Evolutionary conservation across 2,113 vertebrate species (phyloP).

Genomic region (Corythoichthys haematopterus): DNA sequence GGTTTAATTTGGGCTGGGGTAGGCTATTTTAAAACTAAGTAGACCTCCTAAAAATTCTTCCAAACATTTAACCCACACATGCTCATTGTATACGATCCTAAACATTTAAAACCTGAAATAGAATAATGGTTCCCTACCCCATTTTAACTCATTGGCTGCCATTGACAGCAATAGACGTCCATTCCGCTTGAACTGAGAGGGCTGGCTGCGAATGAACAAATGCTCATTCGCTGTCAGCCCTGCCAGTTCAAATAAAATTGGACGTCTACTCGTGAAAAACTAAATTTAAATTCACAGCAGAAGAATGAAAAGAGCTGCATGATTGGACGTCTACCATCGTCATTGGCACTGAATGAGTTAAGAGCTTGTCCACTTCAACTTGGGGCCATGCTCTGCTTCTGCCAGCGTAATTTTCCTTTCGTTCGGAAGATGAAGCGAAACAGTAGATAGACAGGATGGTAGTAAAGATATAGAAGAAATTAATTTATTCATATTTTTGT

Average conservation of each 20-base stretch:
- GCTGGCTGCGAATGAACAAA: no score
- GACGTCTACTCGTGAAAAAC: no score
- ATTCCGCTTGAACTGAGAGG: no score
- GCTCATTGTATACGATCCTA: background rate
- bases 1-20: background rate
- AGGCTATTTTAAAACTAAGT: background rate
- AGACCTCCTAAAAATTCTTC: background rate
- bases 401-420: slow-evolving; percentile 44
- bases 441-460: slow-evolving; percentile 15
- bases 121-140: background rate
- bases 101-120: background rate
- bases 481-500: slow-evolving; percentile 79
- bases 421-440: slow-evolving; percentile 27
- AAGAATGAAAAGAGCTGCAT: no score
- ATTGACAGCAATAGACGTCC: no score
- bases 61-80: background rate
- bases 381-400: slow-evolving; percentile 22
- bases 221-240: no score
- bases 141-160: background rate
- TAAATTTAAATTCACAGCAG: no score
- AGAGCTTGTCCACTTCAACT: slow-evolving; percentile 34
- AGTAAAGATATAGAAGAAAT: slow-evolving; percentile 63
- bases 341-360: background rate
- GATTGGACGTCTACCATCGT: no score
- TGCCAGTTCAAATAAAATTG: no score